Base-by-base conservation (phyloP, 2,888 invertebrate genomes). In the Eilema depressum region DNA sequence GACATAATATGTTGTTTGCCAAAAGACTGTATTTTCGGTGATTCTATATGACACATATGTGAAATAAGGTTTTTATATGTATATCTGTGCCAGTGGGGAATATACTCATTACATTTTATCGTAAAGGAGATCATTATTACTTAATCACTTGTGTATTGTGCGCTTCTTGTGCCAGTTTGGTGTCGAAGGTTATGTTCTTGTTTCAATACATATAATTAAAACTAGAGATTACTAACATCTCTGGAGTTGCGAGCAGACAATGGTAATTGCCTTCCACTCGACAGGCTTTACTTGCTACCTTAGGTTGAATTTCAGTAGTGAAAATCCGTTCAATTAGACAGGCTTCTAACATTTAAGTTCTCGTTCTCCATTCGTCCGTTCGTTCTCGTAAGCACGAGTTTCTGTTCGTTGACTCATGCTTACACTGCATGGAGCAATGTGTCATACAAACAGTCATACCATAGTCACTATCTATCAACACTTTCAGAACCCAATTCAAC, bases 1-100 rank as follows among this genome's bases (percentile, higher is more conserved):
- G 85, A 85, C 84, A 79, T 84, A 80, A 79, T 73, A 75, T 79
- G 70, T 75, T 78, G 74, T 80, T 75, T 78, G 80, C 79, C 83
- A 82, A 83, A 83, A 83, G 83, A 80, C 77, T 82, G 77, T 73
- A 80, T 78, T 75, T 78, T 77, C 68, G 64, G 61, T 60, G 41
- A 67, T 71, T 70, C 60, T 74, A 63, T 70, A 78, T 74, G 71
- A 53, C 10, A 53, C 14, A 37, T 47, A 47, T 74, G 75, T 70
- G 73, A 75, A 75, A 76, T 74, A 69, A 66, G 66, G 78, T 63
- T 66, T 70, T 68, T n/a, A n/a, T n/a, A n/a, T n/a, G 67, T 79
- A 68, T 80, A 80, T 81, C 69, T 74, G 73, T 75, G 76, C 75
- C 71, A 76, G 78, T 78, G 53, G 77, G 53, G 77, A 11, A 20